Base-by-base conservation (phyloP, 2,113 vertebrate genomes). In the Sialia sialis region DNA sequence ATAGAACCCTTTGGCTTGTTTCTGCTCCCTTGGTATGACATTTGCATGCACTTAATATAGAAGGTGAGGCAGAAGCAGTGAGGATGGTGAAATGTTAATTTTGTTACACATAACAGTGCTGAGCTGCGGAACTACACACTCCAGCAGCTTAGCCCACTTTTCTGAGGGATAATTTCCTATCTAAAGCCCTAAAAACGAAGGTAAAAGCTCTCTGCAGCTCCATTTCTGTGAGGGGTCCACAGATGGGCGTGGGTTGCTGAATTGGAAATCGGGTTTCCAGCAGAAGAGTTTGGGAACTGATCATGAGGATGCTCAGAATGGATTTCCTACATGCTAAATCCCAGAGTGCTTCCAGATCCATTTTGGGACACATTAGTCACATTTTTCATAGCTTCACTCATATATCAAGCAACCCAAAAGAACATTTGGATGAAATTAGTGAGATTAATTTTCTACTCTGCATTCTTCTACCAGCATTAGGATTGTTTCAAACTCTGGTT, bases 91-190 rank as follows among this genome's bases (percentile, higher is more conserved):
- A 84, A 87, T 87, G 66, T 48, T 87, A 52, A 87, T 94, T 92
- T 87, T 36, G 59, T 80, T 51, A 43, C 67, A 66, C 43, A 25
- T 55, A 69, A 36, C 64, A 81, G 30, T 36, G 46, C 16, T 48
- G 30, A 86, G 64, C 51, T 54, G 56, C 76, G 66, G 84, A 54
- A 13, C 38, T 26, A 10, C 41, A 7, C 1, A 4, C 21, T 30
- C 21, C 60, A 62, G 49, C 66, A 94, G 84, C 54, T 69, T 95
- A 92, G 89, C 84, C 87, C 75, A 55, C 68, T 91, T 91, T 74
- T 39, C 60, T 8, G 12, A 80, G 46, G 26, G 54, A 8, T 22
- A 1, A 17, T 85, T 89, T 93, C 58, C 62, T 49, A 87, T 64
- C 68, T 13, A 18, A 84, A 23, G 41, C 49, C 49, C 32, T 43